Base-by-base conservation (phyloP, 35 echinoderm and acorn worm species). In the Diadema setosum region DNA sequence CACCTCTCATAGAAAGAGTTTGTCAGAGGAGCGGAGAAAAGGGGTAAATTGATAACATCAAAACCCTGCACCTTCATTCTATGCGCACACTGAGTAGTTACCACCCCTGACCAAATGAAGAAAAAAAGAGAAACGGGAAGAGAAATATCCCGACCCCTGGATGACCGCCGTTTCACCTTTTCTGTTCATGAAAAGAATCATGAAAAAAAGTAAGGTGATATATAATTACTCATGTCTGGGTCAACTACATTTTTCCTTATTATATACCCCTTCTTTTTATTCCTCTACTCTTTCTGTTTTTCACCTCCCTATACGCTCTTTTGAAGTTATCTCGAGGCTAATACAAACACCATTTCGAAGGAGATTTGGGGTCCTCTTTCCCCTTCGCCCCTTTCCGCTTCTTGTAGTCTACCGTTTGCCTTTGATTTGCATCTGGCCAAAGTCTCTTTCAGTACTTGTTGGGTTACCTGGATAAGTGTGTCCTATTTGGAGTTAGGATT, bases 381-480 rank as follows among this genome's bases (percentile, higher is more conserved):
- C 4, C 26, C 18, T 8, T 32, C 37, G 12, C 18, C 27, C 24
- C n/a, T n/a, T n/a, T n/a, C n/a, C n/a, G n/a, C n/a, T n/a, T n/a
- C n/a, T n/a, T n/a, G n/a, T n/a, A n/a, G n/a, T 60, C 17, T 60
- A 24, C 21, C 21, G 14, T 15, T n/a, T n/a, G 3, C 17, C 57
- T 27, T 60, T 34, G 63, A 67, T 33, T 67, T 67, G 37, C 63
- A 67, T 67, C 63, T 67, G 63, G 30, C 63, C 63, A 67, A 67
- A 67, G 63, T 67, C 63, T 67, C 63, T 67, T 67, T 67, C 63
- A 67, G 30, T 67, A 34, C 21, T 67, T 67, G 63, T 67, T 67
- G 63, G 16, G 63, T 67, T 67, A 67, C 63, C 63, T 67, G 63
- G 63, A 67, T 67, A 67, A 67, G 63, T 67, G 63, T 67, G 63